Conservation (phyloP, 35 echinoderm and acorn worm species). For the Hemicentrotus pulcherrimus region DNA sequence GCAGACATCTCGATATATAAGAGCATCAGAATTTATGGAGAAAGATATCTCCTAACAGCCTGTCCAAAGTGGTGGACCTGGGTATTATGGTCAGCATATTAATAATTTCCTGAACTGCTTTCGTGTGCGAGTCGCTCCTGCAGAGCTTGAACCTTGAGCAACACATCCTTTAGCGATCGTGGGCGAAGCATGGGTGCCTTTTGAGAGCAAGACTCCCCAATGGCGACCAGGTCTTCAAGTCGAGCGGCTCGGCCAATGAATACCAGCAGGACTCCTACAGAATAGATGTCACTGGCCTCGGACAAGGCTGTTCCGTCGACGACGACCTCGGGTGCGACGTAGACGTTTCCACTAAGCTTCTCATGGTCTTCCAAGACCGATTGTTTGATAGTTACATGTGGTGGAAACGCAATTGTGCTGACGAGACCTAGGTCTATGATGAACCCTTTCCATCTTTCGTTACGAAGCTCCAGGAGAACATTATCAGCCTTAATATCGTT, state of each 20-base stretch:
- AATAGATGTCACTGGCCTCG: neutral
- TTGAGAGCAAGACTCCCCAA: neutral
- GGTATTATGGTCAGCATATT: too few relatives aligned
- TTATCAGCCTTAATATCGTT: constrained; percentile 41
- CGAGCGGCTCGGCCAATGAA: neutral
- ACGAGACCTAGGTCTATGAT: constrained; percentile 42
- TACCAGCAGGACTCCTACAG: neutral
- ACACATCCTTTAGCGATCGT: neutral
- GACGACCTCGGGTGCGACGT: constrained; percentile 14
- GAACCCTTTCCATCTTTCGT: neutral
- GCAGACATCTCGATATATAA: too few relatives aligned
- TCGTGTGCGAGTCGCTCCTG: neutral
- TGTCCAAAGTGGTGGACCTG: too few relatives aligned
- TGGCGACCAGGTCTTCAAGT: neutral
- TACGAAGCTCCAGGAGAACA: neutral
- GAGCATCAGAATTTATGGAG: too few relatives aligned
- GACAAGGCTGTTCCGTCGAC: neutral
- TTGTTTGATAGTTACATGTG: neutral
- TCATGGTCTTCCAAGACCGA: neutral
- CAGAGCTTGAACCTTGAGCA: neutral
- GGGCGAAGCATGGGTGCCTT: neutral
- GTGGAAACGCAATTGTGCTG: neutral
- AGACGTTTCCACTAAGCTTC: neutral
- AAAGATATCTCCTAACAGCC: too few relatives aligned
- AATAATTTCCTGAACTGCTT: neutral